These are phyloP conservation scores for Corticium candelabrum DNA, from an alignment of 37 sponge, comb jelly and placozoan species.

Conservation along the genomic window DNA sequence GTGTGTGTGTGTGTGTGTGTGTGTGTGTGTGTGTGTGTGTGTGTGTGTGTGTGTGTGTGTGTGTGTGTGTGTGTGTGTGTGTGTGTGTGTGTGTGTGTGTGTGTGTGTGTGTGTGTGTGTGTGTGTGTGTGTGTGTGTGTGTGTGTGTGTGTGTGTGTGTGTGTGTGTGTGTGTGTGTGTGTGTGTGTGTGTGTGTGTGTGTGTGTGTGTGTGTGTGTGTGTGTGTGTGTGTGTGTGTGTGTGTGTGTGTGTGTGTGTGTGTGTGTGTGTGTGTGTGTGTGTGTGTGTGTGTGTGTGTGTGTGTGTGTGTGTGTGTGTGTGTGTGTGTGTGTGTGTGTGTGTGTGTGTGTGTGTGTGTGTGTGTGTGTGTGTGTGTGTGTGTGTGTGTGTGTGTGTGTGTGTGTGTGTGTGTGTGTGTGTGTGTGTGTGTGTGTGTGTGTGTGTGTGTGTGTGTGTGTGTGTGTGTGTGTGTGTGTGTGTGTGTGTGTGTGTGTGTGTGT, in stretches of 20 bases:
- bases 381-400: not conserved
- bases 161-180: slow-evolving; percentile 28
- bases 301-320: slow-evolving; percentile 10
- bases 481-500: not conserved
- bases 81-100: slow-evolving; percentile 30
- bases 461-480: slow-evolving; percentile 18
- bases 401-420: slow-evolving; percentile 5
- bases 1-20: slow-evolving; percentile 28
- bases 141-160: slow-evolving; percentile 30
- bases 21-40: slow-evolving; percentile 20
- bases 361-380: not conserved
- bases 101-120: slow-evolving; percentile 24
- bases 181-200: slow-evolving; percentile 19
- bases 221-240: slow-evolving; percentile 28
- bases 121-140: slow-evolving; percentile 10
- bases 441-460: slow-evolving; percentile 8
- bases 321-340: slow-evolving; percentile 14
- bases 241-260: slow-evolving; percentile 2
- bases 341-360: not conserved
- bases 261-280: slow-evolving; percentile 12
- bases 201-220: slow-evolving; percentile 11
- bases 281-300: slow-evolving; percentile 15
- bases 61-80: slow-evolving; percentile 18
- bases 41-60: slow-evolving; percentile 24
- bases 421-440: slow-evolving; percentile 16